A percentile compares a stretch with the other conserved stretches of the same genome.
Conservation (phyloP, 1,140 invertebrate genomes). For the Drosophila suzukii region DNA sequence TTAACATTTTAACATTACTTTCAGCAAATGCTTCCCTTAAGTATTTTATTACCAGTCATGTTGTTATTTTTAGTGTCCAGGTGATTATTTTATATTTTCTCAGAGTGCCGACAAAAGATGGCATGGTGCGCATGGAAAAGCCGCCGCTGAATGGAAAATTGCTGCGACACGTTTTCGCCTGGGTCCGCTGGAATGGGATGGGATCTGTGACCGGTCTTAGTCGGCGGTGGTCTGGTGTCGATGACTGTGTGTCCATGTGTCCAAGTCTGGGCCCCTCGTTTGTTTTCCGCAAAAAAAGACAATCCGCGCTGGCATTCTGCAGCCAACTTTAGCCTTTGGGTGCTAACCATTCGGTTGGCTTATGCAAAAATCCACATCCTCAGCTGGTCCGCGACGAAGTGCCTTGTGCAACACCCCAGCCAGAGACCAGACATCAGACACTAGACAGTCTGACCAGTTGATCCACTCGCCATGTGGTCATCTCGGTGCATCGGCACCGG, state of each 20-base stretch:
- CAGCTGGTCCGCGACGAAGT: constrained; percentile 14
- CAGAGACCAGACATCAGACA: neutral
- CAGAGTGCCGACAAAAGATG: constrained; percentile 31
- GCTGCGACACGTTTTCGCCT: constrained; percentile 73
- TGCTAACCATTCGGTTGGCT: constrained; percentile 56
- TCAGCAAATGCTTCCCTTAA: no score
- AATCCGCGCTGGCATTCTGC: constrained; percentile 53
- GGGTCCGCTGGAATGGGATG: constrained; percentile 43
- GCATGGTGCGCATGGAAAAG: constrained; percentile 59
- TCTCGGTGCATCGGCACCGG: constrained; percentile 12
- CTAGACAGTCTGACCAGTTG: constrained; percentile 25
- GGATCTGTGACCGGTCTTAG: constrained; percentile 29
- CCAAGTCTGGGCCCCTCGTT: constrained; percentile 33
- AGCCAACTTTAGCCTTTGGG: constrained; percentile 77
- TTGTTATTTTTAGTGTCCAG: neutral
- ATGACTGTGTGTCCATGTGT: constrained; percentile 29
- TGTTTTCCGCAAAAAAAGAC: constrained; percentile 46
- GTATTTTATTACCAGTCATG: neutral
- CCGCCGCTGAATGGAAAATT: constrained; percentile 73
- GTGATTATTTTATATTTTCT: neutral
- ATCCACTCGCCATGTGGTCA: constrained; percentile 48
- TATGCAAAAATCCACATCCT: constrained; percentile 61
- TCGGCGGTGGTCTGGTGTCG: constrained; percentile 37
- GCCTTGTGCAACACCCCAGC: constrained; percentile 52
- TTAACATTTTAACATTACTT: no score